Percentiles rank a stretch among this genome's conserved stretches.
These are phyloP conservation scores for Danionella dracula DNA, from an alignment of 2,797 vertebrate species.

Conservation along the genomic window DNA sequence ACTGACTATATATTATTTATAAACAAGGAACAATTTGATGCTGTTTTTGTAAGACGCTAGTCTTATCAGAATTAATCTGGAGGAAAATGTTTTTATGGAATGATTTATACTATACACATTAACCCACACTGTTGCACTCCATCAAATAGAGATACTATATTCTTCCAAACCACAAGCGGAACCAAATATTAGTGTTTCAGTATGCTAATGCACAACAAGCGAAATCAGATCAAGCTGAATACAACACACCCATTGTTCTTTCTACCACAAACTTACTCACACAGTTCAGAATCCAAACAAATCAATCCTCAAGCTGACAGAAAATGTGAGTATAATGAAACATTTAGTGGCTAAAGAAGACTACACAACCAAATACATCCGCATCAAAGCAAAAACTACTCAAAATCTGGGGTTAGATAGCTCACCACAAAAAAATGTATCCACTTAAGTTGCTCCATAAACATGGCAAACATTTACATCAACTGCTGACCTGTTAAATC, in stretches of 20 bases:
- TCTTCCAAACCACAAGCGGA: neutral
- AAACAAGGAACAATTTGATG: too few relatives aligned
- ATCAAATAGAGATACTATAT: neutral
- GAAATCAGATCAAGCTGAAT: neutral
- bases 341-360: neutral
- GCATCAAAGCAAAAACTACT: neutral
- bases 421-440: neutral
- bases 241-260: neutral
- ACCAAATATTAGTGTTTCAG: neutral
- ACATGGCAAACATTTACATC: neutral
- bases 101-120: too few relatives aligned
- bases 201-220: neutral
- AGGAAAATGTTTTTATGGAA: too few relatives aligned
- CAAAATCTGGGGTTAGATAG: neutral
- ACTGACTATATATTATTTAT: too few relatives aligned
- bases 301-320: neutral
- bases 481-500: constrained; percentile 84
- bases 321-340: neutral
- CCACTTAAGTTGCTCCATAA: neutral
- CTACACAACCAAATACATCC: neutral
- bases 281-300: neutral
- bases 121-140: neutral
- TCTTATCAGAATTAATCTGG: too few relatives aligned
- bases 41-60: too few relatives aligned
- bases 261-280: neutral